phyloP scores from a whole-genome alignment of 2,113 vertebrate genomes.

The western clawed frog (Xenopus tropicalis) region DNA sequence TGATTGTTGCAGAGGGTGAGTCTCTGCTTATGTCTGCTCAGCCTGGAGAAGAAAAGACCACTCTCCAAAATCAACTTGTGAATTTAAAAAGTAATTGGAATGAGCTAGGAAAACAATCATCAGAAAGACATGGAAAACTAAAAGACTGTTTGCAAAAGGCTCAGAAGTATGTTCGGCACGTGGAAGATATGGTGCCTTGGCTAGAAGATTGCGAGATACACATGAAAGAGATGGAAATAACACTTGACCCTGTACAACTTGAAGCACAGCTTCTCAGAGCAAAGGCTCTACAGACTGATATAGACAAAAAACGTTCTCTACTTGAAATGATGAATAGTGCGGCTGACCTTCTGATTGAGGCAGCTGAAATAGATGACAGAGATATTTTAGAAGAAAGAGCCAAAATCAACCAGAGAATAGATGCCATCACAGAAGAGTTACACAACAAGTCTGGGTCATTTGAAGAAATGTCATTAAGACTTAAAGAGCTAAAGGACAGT shows the following conservation, averaged over 20 bases:
- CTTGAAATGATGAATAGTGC: conserved; percentile 84
- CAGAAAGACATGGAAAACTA: conserved; percentile 70
- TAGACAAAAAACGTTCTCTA: conserved; percentile 82
- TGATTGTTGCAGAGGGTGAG: conserved; percentile 84
- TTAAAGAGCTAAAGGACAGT: conserved; percentile 93
- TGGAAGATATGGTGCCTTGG: conserved; percentile 80
- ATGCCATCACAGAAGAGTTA: conserved; percentile 78
- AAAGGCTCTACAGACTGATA: conserved; percentile 75
- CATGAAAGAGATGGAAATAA: conserved; percentile 71
- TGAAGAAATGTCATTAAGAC: conserved; percentile 87
- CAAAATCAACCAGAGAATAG: conserved; percentile 79
- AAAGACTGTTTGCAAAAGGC: conserved; percentile 83
- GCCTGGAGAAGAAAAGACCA: conserved; percentile 77
- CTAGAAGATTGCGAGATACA: conserved; percentile 76
- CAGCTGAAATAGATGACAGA: conserved; percentile 83
- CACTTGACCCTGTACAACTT: conserved; percentile 75
- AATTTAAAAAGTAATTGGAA: conserved; percentile 86
- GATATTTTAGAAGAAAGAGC: conserved; percentile 90
- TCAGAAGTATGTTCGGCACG: conserved; percentile 80
- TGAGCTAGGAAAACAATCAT: conserved; percentile 70
- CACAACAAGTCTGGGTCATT: conserved; percentile 75
- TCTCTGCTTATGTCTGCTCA: conserved; percentile 81
- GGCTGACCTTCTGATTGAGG: conserved; percentile 85
- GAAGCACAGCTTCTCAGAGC: conserved; percentile 79
- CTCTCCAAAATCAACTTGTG: conserved; percentile 76